Conservation (phyloP, 2,888 invertebrate species). For the Thecophora atra region DNA sequence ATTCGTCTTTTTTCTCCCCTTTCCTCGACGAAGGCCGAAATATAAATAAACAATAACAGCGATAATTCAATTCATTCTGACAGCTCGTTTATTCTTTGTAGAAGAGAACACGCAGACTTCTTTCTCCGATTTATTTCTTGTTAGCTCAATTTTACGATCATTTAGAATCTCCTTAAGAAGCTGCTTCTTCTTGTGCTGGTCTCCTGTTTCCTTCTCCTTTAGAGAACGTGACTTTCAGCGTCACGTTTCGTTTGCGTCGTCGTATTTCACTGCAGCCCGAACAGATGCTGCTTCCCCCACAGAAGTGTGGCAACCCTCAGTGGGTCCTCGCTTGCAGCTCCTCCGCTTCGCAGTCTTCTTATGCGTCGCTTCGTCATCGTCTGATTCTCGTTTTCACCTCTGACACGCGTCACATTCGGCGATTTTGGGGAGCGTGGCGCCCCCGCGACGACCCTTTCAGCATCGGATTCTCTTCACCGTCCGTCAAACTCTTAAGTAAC, state of each 20-base stretch:
- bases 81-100: constrained; percentile 11
- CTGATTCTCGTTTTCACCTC: not conserved
- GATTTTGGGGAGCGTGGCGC: not conserved
- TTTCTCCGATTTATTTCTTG: not conserved
- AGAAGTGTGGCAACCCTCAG: constrained; percentile 11
- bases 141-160: constrained; percentile 25
- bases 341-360: not conserved
- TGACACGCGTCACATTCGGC: constrained; percentile 29
- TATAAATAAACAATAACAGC: constrained; percentile 1
- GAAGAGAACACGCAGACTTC: not conserved
- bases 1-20: not conserved
- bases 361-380: not conserved
- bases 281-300: constrained; percentile 12
- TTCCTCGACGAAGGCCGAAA: not conserved
- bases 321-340: not conserved
- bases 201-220: no score
- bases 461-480: not conserved
- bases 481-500: no score
- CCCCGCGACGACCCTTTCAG: not conserved
- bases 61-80: constrained; percentile 23
- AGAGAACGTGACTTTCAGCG: constrained; percentile 49
- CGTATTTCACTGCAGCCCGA: constrained; percentile 44
- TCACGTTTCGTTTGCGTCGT: constrained; percentile 46
- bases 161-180: constrained; percentile 12
- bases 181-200: not conserved